These are phyloP conservation scores for Solenodon paradoxus DNA, from an alignment of 2,113 vertebrate genomes.

Conservation along the genomic window DNA sequence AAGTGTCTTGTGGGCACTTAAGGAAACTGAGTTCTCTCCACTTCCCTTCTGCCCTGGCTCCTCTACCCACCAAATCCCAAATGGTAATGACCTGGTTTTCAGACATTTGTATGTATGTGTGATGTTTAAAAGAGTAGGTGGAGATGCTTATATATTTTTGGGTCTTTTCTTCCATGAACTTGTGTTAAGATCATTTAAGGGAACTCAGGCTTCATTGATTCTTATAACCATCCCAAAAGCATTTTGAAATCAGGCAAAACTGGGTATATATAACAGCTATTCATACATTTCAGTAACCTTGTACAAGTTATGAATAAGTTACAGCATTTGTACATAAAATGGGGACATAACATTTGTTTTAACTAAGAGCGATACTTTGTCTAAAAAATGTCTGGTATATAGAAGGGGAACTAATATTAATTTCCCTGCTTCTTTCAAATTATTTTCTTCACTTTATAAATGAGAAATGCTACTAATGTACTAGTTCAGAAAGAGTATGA, in stretches of 20 bases:
- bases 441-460: neutral
- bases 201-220: neutral
- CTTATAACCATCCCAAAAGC: neutral
- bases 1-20: fast-evolving
- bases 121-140: neutral
- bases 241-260: neutral
- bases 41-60: neutral
- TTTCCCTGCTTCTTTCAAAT: neutral
- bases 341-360: neutral
- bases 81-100: too few relatives aligned
- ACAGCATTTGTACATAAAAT: neutral
- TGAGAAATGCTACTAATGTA: neutral
- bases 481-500: neutral
- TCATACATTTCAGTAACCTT: neutral
- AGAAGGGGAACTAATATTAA: neutral
- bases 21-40: neutral
- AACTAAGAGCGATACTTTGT: neutral
- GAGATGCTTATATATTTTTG: fast-evolving
- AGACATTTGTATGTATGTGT: too few relatives aligned
- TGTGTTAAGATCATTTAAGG: neutral
- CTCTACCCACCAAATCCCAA: fast-evolving
- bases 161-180: neutral
- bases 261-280: neutral
- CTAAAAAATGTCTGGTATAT: neutral
- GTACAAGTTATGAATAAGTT: neutral